A percentile compares a stretch with the other conserved stretches of the same genome.
phyloP scores from a whole-genome alignment of 2,888 invertebrate genomes.

The Eucera pruinosa region DNA sequence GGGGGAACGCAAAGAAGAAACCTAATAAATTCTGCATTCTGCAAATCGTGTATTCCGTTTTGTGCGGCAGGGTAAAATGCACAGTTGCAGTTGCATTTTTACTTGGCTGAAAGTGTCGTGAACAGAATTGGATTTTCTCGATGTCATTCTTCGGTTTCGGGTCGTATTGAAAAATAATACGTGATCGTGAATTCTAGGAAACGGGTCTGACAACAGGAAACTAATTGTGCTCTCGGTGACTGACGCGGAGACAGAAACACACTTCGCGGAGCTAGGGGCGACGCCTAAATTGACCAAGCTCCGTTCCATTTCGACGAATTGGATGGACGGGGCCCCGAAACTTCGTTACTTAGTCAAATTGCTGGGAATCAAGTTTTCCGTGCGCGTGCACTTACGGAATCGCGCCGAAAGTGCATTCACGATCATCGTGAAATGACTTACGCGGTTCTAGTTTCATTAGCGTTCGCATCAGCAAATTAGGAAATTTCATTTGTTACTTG shows the following conservation, averaged over 20 bases:
- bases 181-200: background rate
- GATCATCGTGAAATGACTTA: conserved; percentile 9
- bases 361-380: conserved; percentile 70
- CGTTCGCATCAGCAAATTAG: no score
- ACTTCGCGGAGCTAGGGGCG: background rate
- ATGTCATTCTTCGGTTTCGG: background rate
- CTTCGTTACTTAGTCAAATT: conserved; percentile 77
- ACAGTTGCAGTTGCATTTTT: no score
- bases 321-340: conserved; percentile 63
- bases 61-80: no score
- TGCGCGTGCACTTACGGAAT: conserved; percentile 52
- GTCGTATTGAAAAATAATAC: conserved; percentile 21
- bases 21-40: no score
- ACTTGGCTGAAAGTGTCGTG: background rate
- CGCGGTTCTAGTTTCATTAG: conserved; percentile 2
- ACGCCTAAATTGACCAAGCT: conserved; percentile 39
- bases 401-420: conserved; percentile 13
- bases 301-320: conserved; percentile 64
- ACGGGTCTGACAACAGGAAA: conserved; percentile 20
- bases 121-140: conserved; percentile 27
- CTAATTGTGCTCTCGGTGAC: conserved; percentile 35
- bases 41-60: no score
- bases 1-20: no score
- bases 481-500: no score
- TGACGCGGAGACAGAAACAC: conserved; percentile 23